These are phyloP conservation scores for Wiebesia pumilae DNA, from an alignment of 1,140 invertebrate genomes.

Conservation along the genomic window DNA sequence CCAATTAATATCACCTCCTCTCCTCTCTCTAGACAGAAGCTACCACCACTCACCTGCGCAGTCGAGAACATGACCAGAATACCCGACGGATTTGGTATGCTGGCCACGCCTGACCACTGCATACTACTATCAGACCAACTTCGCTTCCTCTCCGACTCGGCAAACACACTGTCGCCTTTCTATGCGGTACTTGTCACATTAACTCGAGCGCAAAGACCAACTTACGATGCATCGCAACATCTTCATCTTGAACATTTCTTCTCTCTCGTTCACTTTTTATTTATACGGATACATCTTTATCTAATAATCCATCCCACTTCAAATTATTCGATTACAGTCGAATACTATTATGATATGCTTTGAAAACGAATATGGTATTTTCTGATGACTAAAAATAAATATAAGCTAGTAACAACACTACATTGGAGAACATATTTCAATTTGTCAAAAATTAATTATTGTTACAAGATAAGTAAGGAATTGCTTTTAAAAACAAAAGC, in stretches of 20 bases:
- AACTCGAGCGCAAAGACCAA: conserved; percentile 63
- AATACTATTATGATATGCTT: no score
- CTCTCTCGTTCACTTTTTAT: background rate
- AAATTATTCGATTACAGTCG: no score
- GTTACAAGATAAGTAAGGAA: no score
- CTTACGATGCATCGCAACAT: background rate
- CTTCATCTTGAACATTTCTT: background rate
- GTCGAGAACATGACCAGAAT: conserved; percentile 73
- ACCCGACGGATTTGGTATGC: conserved; percentile 73
- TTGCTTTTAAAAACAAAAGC: no score
- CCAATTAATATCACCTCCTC: conserved; percentile 73
- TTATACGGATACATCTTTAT: background rate
- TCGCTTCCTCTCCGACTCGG: conserved; percentile 41
- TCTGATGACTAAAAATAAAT: no score
- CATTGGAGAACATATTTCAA: no score
- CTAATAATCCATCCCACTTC: background rate
- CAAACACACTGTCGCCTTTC: conserved; percentile 27
- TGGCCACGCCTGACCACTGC: conserved; percentile 70
- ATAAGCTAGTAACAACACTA: no score
- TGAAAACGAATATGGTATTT: no score
- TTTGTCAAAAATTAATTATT: no score
- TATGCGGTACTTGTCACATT: conserved; percentile 64
- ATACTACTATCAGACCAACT: conserved; percentile 47
- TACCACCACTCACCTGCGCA: conserved; percentile 50
- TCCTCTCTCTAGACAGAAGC: background rate